Evolutionary conservation across 2,888 invertebrate species (phyloP).

Genomic region (Yponomeuta evonymella): DNA sequence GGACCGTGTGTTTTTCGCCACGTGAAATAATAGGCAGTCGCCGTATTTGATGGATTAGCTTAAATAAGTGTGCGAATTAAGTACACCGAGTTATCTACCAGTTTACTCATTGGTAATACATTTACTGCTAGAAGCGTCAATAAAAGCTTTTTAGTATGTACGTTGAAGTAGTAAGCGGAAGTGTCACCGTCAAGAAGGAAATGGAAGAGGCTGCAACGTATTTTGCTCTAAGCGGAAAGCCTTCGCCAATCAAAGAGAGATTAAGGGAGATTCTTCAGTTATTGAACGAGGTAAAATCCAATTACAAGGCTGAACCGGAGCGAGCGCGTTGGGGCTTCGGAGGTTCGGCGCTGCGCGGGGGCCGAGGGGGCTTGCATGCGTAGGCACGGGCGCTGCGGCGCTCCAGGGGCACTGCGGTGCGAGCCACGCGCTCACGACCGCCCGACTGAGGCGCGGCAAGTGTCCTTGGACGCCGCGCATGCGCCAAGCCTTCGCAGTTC

Average conservation of each 20-base stretch:
- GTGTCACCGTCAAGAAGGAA: conserved; percentile 41
- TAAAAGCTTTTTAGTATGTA: conserved; percentile 31
- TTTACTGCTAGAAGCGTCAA: conserved; percentile 40
- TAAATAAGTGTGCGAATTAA: conserved; percentile 11
- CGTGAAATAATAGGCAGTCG: conserved; percentile 10
- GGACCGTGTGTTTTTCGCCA: neutral
- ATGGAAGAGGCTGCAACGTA: conserved; percentile 53
- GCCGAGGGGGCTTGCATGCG: conserved; percentile 59
- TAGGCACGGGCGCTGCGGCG: conserved; percentile 22
- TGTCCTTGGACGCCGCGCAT: conserved; percentile 64
- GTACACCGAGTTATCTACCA: neutral
- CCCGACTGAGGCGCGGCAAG: conserved; percentile 66
- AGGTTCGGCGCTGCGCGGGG: conserved; percentile 62
- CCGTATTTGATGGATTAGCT: conserved; percentile 25
- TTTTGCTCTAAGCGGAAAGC: conserved; percentile 63
- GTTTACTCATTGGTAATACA: neutral
- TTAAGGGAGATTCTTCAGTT: conserved; percentile 52
- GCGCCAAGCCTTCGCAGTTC: conserved; percentile 39
- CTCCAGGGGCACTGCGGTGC: conserved; percentile 26
- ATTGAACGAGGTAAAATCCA: conserved; percentile 69
- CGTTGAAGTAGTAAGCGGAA: conserved; percentile 10
- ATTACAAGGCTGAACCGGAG: conserved; percentile 74
- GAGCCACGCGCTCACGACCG: conserved; percentile 58
- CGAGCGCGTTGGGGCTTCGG: conserved; percentile 63
- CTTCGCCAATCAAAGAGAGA: conserved; percentile 55